phyloP scores from a whole-genome alignment of 2,888 invertebrate genomes.

The Ptychoptera albimana region DNA sequence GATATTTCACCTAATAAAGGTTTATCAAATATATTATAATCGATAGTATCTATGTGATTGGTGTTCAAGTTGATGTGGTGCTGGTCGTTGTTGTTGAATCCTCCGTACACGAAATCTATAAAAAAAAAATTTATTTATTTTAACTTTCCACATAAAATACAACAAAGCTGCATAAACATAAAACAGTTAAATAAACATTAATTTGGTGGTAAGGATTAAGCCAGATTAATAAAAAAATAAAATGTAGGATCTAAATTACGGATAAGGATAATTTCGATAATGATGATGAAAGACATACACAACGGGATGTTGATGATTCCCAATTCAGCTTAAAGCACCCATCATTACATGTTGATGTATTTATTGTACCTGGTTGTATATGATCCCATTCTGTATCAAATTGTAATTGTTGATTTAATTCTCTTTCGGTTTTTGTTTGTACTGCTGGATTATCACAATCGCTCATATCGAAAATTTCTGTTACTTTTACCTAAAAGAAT shows the following conservation, averaged over 20 bases:
- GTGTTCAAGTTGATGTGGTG: too few relatives aligned
- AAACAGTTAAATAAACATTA: too few relatives aligned
- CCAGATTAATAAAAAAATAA: too few relatives aligned
- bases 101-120: too few relatives aligned
- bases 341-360: slow-evolving; percentile 4
- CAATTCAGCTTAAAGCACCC: slow-evolving; percentile 5
- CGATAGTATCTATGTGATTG: too few relatives aligned
- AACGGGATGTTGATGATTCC: slow-evolving; percentile 6
- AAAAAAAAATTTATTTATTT: too few relatives aligned
- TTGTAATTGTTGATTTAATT: slow-evolving; percentile 44
- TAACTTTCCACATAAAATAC: too few relatives aligned
- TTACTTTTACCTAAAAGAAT: slow-evolving; percentile 53
- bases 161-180: too few relatives aligned
- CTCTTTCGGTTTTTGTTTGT: slow-evolving; percentile 42
- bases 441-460: slow-evolving; percentile 52
- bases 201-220: too few relatives aligned
- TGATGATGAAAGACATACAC: slow-evolving; percentile 2
- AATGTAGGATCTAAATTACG: neutral
- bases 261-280: neutral
- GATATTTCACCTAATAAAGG: too few relatives aligned
- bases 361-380: slow-evolving; percentile 2
- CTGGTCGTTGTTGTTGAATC: too few relatives aligned
- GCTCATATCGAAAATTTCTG: slow-evolving; percentile 79
- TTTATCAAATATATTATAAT: too few relatives aligned
- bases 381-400: slow-evolving; percentile 39